Conservation (phyloP, 2,888 invertebrate species). For the Lypha dubia region DNA sequence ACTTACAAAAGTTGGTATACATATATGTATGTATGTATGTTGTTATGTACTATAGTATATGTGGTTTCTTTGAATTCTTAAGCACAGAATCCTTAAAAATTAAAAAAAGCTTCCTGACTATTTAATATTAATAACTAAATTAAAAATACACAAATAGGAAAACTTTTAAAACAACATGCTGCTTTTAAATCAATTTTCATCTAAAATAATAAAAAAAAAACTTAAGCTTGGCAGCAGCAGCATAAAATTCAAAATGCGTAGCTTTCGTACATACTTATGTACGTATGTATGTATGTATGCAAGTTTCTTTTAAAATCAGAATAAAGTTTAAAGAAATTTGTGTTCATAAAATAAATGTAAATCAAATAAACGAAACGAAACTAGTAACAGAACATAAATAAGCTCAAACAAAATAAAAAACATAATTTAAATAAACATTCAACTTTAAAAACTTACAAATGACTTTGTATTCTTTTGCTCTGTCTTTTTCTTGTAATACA, state of each 20-base stretch:
- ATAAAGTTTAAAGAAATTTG: not conserved
- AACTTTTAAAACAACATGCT: constrained; percentile 16
- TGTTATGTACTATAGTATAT: too few species aligned
- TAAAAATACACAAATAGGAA: not conserved
- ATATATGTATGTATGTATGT: not conserved
- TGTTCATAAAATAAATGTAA: constrained; percentile 36
- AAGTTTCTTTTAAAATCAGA: constrained; percentile 1
- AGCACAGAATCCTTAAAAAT: constrained; percentile 18
- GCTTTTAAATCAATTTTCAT: not conserved
- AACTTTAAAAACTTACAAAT: constrained; percentile 76
- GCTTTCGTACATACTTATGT: too few species aligned
- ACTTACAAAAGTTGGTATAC: constrained; percentile 31
- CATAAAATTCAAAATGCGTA: too few species aligned
- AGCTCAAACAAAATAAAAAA: constrained; percentile 38
- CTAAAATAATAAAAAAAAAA: not conserved
- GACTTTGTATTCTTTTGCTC: constrained; percentile 61
- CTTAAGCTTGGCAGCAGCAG: constrained; percentile 20
- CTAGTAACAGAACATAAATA: constrained; percentile 59
- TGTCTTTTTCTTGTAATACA: constrained; percentile 67
- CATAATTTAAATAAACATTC: constrained; percentile 8
- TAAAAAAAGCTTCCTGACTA: constrained; percentile 1
- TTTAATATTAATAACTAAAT: constrained; percentile 15
- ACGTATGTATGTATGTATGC: too few species aligned
- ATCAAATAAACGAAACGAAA: constrained; percentile 44
- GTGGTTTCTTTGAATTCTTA: constrained; percentile 18